Conservation (phyloP, 2,888 invertebrate genomes). For the Polydrusus cervinus region DNA sequence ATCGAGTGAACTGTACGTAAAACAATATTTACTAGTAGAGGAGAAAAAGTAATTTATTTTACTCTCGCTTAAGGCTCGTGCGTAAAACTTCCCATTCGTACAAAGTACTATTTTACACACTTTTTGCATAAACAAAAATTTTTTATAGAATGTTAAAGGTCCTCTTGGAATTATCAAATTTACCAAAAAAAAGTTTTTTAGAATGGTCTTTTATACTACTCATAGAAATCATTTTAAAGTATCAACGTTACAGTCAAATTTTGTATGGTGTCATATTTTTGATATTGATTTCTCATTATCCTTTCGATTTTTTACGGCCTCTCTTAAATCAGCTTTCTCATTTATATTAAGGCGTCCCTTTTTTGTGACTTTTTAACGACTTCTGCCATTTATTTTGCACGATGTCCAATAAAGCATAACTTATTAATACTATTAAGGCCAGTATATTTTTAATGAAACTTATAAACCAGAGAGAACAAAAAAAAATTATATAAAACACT, state of each 20-base stretch:
- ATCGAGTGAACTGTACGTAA: too few species aligned
- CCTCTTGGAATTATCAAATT: too few species aligned
- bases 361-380: neutral
- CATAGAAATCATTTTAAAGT: neutral
- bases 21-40: too few species aligned
- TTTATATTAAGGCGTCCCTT: neutral
- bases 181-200: too few species aligned
- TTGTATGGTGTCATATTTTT: neutral
- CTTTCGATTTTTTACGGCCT: neutral
- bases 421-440: neutral
- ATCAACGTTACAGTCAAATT: too few species aligned
- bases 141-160: too few species aligned
- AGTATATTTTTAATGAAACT: neutral
- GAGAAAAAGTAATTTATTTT: too few species aligned
- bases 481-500: neutral
- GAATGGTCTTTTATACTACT: neutral
- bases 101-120: too few species aligned
- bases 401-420: neutral
- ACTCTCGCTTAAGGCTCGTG: too few species aligned
- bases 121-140: too few species aligned
- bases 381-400: neutral
- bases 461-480: neutral
- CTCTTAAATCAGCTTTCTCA: constrained; percentile 1
- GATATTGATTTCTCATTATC: neutral
- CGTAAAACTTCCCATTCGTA: too few species aligned